These are phyloP conservation scores for Ichneumoninae sp. DNA, from an alignment of 2,888 invertebrate species.

Conservation along the genomic window DNA sequence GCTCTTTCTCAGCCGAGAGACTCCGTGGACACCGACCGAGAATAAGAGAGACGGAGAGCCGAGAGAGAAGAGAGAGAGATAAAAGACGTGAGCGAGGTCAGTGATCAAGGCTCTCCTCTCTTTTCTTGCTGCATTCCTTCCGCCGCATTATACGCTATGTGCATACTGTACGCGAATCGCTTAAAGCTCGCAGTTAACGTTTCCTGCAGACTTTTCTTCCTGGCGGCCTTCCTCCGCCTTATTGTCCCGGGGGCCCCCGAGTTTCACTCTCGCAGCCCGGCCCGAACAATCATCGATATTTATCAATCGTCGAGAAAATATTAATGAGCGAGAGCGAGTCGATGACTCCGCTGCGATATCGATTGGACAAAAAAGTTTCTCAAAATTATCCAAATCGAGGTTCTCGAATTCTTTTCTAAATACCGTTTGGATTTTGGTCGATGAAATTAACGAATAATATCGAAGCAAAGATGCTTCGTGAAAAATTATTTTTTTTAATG, in stretches of 20 bases:
- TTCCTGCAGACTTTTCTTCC: conserved; percentile 43
- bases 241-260: not conserved
- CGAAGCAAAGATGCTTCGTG: too few relatives aligned
- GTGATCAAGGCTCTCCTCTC: conserved; percentile 74
- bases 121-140: conserved; percentile 67
- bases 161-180: conserved; percentile 59
- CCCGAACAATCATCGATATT: not conserved
- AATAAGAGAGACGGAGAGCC: conserved; percentile 33
- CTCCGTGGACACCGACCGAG: conserved; percentile 45
- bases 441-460: not conserved
- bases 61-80: conserved; percentile 46
- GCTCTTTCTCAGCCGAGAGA: conserved; percentile 36
- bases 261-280: not conserved
- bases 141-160: conserved; percentile 51
- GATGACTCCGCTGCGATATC: too few relatives aligned
- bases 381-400: too few relatives aligned
- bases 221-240: conserved; percentile 35
- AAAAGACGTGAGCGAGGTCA: conserved; percentile 78
- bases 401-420: too few relatives aligned
- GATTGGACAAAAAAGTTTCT: too few relatives aligned
- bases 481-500: too few relatives aligned
- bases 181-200: conserved; percentile 42
- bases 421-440: too few relatives aligned
- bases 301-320: not conserved
- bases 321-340: not conserved